These are phyloP conservation scores for Pseudopodoces humilis DNA, from an alignment of 2,113 vertebrate genomes.

Conservation along the genomic window DNA sequence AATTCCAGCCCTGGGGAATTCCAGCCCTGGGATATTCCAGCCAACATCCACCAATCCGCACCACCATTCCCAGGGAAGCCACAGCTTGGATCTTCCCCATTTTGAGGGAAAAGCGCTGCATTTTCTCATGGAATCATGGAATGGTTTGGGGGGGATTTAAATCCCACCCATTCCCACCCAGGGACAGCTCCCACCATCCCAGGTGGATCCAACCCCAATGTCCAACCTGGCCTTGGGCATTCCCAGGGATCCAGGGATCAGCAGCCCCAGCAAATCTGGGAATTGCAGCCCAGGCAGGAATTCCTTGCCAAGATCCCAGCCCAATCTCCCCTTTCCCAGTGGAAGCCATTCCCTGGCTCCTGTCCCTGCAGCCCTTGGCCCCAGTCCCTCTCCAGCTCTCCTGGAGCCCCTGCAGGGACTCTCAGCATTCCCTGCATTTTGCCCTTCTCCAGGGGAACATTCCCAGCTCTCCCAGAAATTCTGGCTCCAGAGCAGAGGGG, in stretches of 20 bases:
- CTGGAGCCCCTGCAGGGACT: neutral
- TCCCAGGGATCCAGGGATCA: neutral
- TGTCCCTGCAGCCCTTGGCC: neutral
- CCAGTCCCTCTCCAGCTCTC: neutral
- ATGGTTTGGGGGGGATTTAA: neutral
- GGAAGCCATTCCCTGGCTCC: neutral
- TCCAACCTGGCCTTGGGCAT: fast-evolving
- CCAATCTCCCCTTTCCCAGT: neutral
- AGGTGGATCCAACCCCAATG: neutral
- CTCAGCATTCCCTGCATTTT: fast-evolving
- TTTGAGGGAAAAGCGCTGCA: fast-evolving
- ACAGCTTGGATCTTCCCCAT: neutral
- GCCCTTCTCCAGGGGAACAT: neutral
- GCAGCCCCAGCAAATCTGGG: neutral
- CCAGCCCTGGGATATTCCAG: neutral
- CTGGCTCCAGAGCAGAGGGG: fast-evolving
- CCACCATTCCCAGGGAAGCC: fast-evolving
- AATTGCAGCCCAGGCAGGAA: neutral
- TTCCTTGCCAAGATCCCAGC: neutral
- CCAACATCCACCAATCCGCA: fast-evolving
- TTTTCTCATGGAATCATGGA: neutral
- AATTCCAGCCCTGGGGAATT: neutral
- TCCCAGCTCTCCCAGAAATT: neutral
- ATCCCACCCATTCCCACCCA: neutral
- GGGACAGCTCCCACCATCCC: fast-evolving